Base-by-base conservation (phyloP, 2,888 invertebrate genomes). In the Papilio demoleus region DNA sequence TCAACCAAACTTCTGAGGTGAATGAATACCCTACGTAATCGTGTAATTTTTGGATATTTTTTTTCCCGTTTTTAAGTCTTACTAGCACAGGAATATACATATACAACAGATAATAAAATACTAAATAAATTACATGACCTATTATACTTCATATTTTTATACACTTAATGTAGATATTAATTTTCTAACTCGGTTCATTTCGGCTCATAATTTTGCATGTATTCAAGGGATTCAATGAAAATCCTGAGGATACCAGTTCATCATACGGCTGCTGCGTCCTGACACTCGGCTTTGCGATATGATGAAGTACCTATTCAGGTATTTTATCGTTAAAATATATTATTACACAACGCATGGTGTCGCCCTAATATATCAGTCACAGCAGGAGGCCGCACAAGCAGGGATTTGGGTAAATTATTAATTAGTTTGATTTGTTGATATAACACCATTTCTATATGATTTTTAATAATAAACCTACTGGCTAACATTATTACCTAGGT, bases 221-320 rank as follows among this genome's bases (percentile, higher is more conserved):
- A 69, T 56, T 65, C 69, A 36, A 31, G 36, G 69, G 69, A 61
- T 70, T 70, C 65, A 68, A 71, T 75, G 78, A 88, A 88, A 90
- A 88, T 88, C 85, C 77, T 75, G 81, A 84, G 87, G 87, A 88
- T 86, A 84, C 83, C 79, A 85, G 87, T 90, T 88, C 89, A 88
- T 90, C 90, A 89, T 85, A 77, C 79, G 76, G 81, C 81, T 83
- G 82, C 83, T 79, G 76, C 79, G 81, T 81, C 77, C 75, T 85
- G 90, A 90, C 90, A 88, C 83, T 72, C 81, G 88, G 90, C 88
- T 91, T 91, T 90, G 80, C 85, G 75, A 74, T 82, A 86, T 92
- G 90, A 92, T 90, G 79, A 89, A 92, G 90, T 80, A 88, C 90
- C 91, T 87, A 88, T 86, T 88, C 88, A 83, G 86, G 86, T 90